phyloP scores from a whole-genome alignment of 2,888 invertebrate species.

The Epinotia ramella region DNA sequence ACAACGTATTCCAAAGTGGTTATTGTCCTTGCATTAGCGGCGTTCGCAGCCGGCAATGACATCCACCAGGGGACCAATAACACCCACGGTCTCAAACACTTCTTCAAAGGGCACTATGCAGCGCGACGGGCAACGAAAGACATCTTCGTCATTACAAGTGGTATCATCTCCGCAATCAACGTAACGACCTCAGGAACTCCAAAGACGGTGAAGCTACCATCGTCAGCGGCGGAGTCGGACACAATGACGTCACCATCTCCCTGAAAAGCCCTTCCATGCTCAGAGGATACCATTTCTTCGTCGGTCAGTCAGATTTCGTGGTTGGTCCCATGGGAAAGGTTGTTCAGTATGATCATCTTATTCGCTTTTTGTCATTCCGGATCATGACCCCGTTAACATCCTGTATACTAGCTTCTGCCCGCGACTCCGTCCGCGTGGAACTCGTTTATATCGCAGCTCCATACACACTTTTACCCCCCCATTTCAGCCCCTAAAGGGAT shows the following conservation, averaged over 20 bases:
- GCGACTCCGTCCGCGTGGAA: too few relatives aligned
- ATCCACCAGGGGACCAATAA: slow-evolving; percentile 58
- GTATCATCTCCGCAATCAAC: slow-evolving; percentile 66
- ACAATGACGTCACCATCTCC: slow-evolving; percentile 71
- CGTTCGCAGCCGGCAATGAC: slow-evolving; percentile 62
- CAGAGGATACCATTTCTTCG: slow-evolving; percentile 72
- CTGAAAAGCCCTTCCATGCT: slow-evolving; percentile 74
- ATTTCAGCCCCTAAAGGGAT: too few relatives aligned
- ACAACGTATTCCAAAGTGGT: slow-evolving; percentile 52
- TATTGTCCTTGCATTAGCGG: slow-evolving; percentile 57
- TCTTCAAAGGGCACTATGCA: slow-evolving; percentile 66
- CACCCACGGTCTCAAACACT: slow-evolving; percentile 57
- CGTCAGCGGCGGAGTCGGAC: slow-evolving; percentile 70
- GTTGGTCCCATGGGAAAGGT: too few relatives aligned
- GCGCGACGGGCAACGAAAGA: slow-evolving; percentile 66
- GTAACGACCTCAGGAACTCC: slow-evolving; percentile 69
- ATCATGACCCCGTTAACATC: too few relatives aligned
- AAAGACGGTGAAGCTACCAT: slow-evolving; percentile 74
- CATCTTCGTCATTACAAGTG: slow-evolving; percentile 63
- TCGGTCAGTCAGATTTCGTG: too few relatives aligned
- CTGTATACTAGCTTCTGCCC: too few relatives aligned
- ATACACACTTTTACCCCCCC: too few relatives aligned
- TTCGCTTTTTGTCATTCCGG: too few relatives aligned
- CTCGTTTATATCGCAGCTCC: too few relatives aligned
- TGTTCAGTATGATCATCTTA: too few relatives aligned